Base-by-base conservation (phyloP, 2,888 invertebrate genomes). In the Nebria salina region DNA sequence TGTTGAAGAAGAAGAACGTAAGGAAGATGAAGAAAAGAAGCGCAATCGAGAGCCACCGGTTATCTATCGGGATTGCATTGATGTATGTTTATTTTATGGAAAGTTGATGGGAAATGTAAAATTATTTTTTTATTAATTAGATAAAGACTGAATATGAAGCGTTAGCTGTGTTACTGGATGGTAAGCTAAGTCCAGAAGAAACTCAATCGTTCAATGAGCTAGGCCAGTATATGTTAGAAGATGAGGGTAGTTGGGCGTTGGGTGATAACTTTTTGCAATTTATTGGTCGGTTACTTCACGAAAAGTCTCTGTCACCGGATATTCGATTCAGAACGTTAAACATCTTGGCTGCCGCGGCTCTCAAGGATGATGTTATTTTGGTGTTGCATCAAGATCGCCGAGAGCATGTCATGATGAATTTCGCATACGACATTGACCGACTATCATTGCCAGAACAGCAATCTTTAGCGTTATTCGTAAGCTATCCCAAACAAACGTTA, bases 161-260 rank as follows among this genome's bases (percentile, higher is more conserved):
- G 64, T 89, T 97, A 76, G 91, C 93, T 0, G 91, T 91, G 82
- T 88, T 94, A 74, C 90, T 96, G 78, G 94, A 94, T 82, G 94
- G 93, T 43, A 92, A 93, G 87, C 90, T 97, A 83, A 91, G 91
- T 76, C 91, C 93, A 11, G 95, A 95, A 82, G 97, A 97, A 87
- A 92, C 92, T 86, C 91, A 91, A 85, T 94, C 94, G 84, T 89
- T 97, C 87, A 94, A 94, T 85, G 97, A 97, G 90, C 90, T 97
- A 85, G 93, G 95, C 87, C 96, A 96, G 89, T 97, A 97, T 89
- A 92, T 97, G 88, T 91, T 97, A 84, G 95, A 95, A 84, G 95
- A 96, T 85, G 97, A 97, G 87, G 97, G 97, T 81, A 96, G 96
- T 86, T 97, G 97, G 97, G 96, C 96, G 81, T 91, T 97, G 26